Percentiles rank a stretch among this genome's conserved stretches.
These are phyloP conservation scores for Magallana ariakensis DNA, from an alignment of 1,140 invertebrate genomes.

Conservation along the genomic window DNA sequence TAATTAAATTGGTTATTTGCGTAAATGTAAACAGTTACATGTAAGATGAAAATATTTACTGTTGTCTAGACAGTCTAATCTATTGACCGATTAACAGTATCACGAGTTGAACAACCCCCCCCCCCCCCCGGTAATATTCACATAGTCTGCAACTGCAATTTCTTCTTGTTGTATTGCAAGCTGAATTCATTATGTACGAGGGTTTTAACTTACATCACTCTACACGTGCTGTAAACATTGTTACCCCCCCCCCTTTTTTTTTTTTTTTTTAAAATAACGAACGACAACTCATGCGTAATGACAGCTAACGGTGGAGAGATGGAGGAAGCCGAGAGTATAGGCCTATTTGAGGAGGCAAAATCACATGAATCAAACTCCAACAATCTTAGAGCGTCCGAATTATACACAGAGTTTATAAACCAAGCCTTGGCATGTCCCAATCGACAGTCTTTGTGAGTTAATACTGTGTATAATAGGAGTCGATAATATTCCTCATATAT, in stretches of 20 bases:
- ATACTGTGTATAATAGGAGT: background rate
- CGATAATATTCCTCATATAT: background rate
- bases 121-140: no score
- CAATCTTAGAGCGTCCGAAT: background rate
- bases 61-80: background rate
- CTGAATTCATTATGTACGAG: no score
- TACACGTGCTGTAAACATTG: no score
- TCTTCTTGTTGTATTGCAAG: no score
- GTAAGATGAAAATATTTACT: background rate
- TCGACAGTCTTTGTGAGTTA: background rate
- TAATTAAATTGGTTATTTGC: no score
- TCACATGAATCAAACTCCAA: constrained; percentile 2
- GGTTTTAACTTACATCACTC: no score
- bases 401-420: background rate
- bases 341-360: background rate
- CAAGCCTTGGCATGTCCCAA: background rate
- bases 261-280: background rate
- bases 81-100: background rate
- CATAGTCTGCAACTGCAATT: no score
- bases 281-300: background rate
- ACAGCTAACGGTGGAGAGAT: background rate
- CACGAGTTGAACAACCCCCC: no score
- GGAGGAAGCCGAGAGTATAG: constrained; percentile 7
- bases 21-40: no score
- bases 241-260: no score